phyloP scores from a whole-genome alignment of 2,797 vertebrate species.

The Spea hammondii region DNA sequence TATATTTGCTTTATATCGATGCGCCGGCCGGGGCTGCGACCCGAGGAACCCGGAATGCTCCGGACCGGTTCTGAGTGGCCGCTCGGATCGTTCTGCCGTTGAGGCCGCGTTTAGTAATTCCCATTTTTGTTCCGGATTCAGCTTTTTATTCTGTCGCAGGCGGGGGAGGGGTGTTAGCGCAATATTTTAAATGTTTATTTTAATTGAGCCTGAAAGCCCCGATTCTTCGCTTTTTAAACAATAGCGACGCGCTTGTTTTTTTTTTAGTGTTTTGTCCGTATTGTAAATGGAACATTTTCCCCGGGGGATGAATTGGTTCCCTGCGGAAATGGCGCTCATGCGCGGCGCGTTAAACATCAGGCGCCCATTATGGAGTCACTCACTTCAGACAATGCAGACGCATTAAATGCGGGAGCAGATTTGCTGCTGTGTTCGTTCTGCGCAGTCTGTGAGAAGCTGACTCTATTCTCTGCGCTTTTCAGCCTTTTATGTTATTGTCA shows the following conservation, averaged over 20 bases:
- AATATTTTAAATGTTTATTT: conserved; percentile 9
- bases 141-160: not conserved
- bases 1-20: too few species aligned
- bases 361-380: conserved; percentile 12
- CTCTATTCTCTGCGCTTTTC: too few species aligned
- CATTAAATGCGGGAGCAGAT: conserved; percentile 12
- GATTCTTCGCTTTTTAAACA: conserved; percentile 4
- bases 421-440: conserved; percentile 21
- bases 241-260: conserved; percentile 3
- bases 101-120: too few species aligned
- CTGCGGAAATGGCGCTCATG: not conserved
- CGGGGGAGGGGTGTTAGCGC: not conserved
- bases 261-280: not conserved
- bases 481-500: too few species aligned
- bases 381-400: conserved; percentile 21
- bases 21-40: too few species aligned
- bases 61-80: too few species aligned
- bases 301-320: conserved; percentile 18
- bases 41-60: too few species aligned
- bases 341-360: not conserved
- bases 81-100: too few species aligned
- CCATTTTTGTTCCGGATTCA: too few species aligned
- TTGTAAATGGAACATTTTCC: conserved; percentile 11
- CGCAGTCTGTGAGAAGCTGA: conserved; percentile 67
- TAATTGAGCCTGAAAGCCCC: not conserved